Evolutionary conservation across 1,140 invertebrate species (phyloP).

Genomic region (Pseudomyrmex cubaensis): DNA sequence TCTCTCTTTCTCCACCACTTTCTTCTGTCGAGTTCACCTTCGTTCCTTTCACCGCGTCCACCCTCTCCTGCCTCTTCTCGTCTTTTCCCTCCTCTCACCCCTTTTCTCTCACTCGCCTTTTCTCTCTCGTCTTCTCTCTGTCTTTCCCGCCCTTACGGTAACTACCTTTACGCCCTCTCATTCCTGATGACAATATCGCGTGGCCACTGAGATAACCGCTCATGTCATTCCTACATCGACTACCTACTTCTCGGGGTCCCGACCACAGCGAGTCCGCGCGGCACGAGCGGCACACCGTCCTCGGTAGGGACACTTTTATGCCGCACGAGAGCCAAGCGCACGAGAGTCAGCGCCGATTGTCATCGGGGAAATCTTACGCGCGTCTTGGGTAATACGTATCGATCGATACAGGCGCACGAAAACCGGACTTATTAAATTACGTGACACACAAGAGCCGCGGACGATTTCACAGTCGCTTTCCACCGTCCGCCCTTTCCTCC

Average conservation of each 20-base stretch:
- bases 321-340: slow-evolving; percentile 67
- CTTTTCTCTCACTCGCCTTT: slow-evolving; percentile 18
- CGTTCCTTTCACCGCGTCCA: slow-evolving; percentile 51
- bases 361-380: slow-evolving; percentile 70
- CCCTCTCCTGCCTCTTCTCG: slow-evolving; percentile 3
- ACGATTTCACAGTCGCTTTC: slow-evolving; percentile 42
- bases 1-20: slow-evolving; percentile 58
- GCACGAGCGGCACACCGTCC: slow-evolving; percentile 61
- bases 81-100: slow-evolving; percentile 16
- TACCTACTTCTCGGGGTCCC: slow-evolving; percentile 70
- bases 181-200: slow-evolving; percentile 84
- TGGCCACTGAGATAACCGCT: slow-evolving; percentile 84
- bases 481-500: background rate
- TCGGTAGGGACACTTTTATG: slow-evolving; percentile 68
- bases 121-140: slow-evolving; percentile 19
- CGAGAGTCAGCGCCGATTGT: slow-evolving; percentile 64
- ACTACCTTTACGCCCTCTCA: slow-evolving; percentile 70
- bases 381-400: slow-evolving; percentile 41
- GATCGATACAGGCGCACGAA: slow-evolving; percentile 61
- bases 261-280: slow-evolving; percentile 56
- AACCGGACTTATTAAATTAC: slow-evolving; percentile 69
- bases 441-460: slow-evolving; percentile 48
- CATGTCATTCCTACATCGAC: slow-evolving; percentile 85
- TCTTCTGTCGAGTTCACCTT: slow-evolving; percentile 56
- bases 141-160: slow-evolving; percentile 37